Evolutionary conservation across 2,113 vertebrate genomes (phyloP).

Genomic region (Xiphophorus couchianus): DNA sequence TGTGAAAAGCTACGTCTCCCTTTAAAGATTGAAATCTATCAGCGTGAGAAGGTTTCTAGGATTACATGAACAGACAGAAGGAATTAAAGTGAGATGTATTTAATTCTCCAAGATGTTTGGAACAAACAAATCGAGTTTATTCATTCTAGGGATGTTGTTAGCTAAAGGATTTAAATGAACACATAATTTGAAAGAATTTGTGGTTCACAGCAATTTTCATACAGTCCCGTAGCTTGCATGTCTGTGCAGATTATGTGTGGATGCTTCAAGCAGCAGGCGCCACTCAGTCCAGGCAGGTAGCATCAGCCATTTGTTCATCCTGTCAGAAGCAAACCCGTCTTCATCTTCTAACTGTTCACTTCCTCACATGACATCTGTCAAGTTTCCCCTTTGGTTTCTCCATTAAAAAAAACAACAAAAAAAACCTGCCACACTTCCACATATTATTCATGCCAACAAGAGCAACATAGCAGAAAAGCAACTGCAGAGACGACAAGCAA

Average conservation of each 20-base stretch:
- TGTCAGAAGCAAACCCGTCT: conserved; percentile 62
- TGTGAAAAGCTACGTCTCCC: too few relatives aligned
- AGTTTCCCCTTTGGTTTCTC: conserved; percentile 36
- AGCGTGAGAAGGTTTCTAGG: too few relatives aligned
- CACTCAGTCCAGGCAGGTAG: conserved; percentile 34
- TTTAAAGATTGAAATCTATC: too few relatives aligned
- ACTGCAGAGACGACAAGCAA: conserved; percentile 5
- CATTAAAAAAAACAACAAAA: background rate
- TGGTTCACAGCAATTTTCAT: too few relatives aligned
- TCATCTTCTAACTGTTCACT: conserved; percentile 56
- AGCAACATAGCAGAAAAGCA: conserved; percentile 11
- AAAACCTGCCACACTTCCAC: conserved; percentile 1
- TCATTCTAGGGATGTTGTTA: too few relatives aligned
- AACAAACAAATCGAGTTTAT: too few relatives aligned
- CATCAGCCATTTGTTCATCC: conserved; percentile 49
- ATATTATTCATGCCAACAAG: conserved; percentile 11
- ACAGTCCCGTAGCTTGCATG: background rate
- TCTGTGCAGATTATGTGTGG: conserved; percentile 10
- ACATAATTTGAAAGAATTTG: too few relatives aligned
- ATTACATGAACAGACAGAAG: too few relatives aligned
- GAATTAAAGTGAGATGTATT: too few relatives aligned
- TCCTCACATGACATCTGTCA: conserved; percentile 70
- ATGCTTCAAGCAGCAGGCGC: conserved; percentile 17
- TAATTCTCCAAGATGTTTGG: too few relatives aligned
- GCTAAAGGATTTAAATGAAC: too few relatives aligned